A percentile compares a stretch with the other conserved stretches of the same genome.
Evolutionary conservation across 2,113 vertebrate genomes (phyloP).

Genomic region (Panthera uncia): DNA sequence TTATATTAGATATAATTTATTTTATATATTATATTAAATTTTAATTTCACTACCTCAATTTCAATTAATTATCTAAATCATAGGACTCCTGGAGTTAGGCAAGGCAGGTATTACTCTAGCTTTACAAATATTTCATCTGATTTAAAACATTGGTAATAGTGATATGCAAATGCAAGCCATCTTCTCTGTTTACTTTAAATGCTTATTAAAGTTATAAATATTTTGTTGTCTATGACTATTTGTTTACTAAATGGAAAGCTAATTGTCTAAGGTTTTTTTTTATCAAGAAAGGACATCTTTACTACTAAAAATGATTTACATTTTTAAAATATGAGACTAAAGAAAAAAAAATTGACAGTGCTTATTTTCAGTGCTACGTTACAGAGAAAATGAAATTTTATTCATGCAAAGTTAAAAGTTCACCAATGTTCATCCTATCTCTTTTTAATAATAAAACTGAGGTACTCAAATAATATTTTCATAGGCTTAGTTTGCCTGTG

Average conservation of each 20-base stretch:
- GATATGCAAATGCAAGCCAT: not conserved
- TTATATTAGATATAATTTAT: no score
- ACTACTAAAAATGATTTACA: not conserved
- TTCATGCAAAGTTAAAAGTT: not conserved
- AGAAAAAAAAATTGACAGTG: not conserved
- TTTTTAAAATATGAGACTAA: not conserved
- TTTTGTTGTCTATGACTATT: not conserved
- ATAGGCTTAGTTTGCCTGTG: not conserved
- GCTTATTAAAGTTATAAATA: not conserved
- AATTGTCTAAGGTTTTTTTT: not conserved
- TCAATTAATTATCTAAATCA: not conserved
- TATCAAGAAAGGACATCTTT: not conserved
- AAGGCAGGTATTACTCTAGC: not conserved
- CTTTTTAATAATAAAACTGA: not conserved
- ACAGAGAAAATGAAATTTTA: not conserved
- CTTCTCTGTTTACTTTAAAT: not conserved
- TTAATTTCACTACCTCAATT: not conserved
- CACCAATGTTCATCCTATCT: not conserved
- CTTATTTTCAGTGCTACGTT: not conserved
- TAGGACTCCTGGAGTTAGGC: not conserved
- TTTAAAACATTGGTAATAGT: not conserved
- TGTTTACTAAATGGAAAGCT: constrained; percentile 7
- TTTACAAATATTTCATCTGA: not conserved
- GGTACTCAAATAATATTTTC: not conserved
- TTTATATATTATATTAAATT: not conserved